Evolutionary conservation across 2,797 vertebrate species (phyloP).

Genomic region (Falco rusticolus): DNA sequence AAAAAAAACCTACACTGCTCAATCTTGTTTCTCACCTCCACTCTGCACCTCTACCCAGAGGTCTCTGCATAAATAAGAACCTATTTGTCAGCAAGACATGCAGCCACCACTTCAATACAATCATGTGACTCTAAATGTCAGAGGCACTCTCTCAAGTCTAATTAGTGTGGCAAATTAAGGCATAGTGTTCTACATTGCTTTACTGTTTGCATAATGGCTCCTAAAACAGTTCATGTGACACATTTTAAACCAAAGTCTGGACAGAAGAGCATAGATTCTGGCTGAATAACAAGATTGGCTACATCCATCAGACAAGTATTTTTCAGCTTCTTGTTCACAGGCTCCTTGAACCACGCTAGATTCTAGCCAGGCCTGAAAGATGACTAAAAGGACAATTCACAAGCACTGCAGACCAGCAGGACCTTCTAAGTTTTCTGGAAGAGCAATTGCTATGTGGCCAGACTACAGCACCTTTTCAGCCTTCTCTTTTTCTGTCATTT

Average conservation of each 20-base stretch:
- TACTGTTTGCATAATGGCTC: constrained; percentile 34
- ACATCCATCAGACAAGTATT: neutral
- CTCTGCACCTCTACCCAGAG: neutral
- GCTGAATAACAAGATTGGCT: neutral
- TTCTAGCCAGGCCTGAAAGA: neutral
- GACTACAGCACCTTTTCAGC: neutral
- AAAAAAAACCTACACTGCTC: neutral
- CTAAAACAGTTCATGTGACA: neutral
- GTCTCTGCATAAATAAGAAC: neutral
- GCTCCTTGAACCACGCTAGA: neutral
- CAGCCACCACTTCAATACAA: neutral
- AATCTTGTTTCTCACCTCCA: neutral
- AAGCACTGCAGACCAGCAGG: neutral
- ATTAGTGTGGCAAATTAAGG: constrained; percentile 37
- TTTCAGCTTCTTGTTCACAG: neutral
- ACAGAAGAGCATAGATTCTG: neutral
- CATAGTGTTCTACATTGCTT: neutral
- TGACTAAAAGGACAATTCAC: neutral
- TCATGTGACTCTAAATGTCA: constrained; percentile 51
- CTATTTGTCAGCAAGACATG: neutral
- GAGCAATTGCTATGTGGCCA: neutral
- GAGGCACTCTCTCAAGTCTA: constrained; percentile 5
- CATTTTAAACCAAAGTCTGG: neutral
- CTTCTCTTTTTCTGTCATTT: neutral
- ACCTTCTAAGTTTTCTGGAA: neutral